Base-by-base conservation (phyloP, 2,888 invertebrate genomes). In the Oxystoma pomonae region DNA sequence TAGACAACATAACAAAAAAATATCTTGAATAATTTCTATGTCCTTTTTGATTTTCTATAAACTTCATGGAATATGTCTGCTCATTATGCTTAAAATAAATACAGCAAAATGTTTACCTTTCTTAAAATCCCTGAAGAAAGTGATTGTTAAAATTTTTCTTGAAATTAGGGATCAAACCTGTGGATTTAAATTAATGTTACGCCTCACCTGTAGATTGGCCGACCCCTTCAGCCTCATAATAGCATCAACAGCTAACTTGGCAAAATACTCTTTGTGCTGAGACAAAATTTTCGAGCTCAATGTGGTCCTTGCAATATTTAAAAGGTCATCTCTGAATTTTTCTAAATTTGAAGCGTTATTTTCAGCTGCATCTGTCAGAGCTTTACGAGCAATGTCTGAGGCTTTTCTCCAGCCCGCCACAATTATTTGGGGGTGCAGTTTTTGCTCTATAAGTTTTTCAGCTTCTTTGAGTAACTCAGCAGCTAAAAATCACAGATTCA, bases 351-450 rank as follows among this genome's bases (percentile, higher is more conserved):
- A 83, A 55, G 92, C 90, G 79, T 98, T 92, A 78, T 97, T 94
- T 74, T 86, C 84, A 20, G 98, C 89, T 3, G 90, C 86, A 58
- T 87, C 86, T 62, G 87, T 83, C 1, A 99, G 84, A 1, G 97
- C 95, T 69, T 88, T 86, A 60, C 90, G 86, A 0, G 98, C 98
- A 52, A 91, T 90, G 62, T 88, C 87, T 0, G 90, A 87, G 17
- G 98, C 95, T 72, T 89, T 87, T 66, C 99, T 86, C 95, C 97
- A 99, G 12, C 99, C 99, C 60, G 92, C 84, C 67, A 99, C 94
- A 66, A 99, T 96, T 0, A 94, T 98, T 84, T 99, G 99, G 1
- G 99, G 99, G 80, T 99, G 99, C 68, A 99, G 88, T 79, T 96
- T 96, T 81, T 94, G 92, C 61, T 91, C 90, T 63, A 99, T 86